phyloP scores from a whole-genome alignment of 2,888 invertebrate genomes.

The Taphrorychus bicolor region DNA sequence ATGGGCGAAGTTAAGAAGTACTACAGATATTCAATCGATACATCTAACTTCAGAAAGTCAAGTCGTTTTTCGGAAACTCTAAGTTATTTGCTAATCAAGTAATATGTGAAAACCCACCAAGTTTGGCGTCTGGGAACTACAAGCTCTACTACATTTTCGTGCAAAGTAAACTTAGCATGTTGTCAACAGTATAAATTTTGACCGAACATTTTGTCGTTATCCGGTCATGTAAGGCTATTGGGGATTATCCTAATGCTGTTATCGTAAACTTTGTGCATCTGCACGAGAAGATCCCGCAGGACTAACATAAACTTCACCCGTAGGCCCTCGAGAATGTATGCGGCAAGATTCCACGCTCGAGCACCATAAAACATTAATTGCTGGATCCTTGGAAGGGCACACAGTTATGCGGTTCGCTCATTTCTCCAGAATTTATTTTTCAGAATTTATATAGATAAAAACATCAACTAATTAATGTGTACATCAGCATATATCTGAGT shows the following conservation, averaged over 20 bases:
- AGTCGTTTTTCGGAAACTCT: too few relatives aligned
- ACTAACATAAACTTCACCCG: constrained; percentile 6
- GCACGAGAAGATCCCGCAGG: constrained; percentile 10
- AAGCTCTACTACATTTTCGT: too few relatives aligned
- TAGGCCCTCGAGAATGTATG: not conserved
- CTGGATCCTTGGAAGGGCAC: not conserved
- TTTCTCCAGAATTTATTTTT: not conserved
- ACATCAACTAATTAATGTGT: too few relatives aligned
- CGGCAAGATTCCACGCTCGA: not conserved
- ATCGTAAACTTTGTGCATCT: constrained; percentile 17
- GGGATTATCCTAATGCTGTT: constrained; percentile 16
- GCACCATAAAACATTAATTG: constrained; percentile 4
- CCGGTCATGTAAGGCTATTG: constrained; percentile 2
- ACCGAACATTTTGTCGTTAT: not conserved
- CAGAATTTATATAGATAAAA: too few relatives aligned
- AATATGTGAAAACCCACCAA: too few relatives aligned
- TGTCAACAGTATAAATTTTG: not conserved
- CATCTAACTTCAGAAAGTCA: too few relatives aligned
- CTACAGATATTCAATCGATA: too few relatives aligned
- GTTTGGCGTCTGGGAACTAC: too few relatives aligned
- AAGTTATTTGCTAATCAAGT: too few relatives aligned
- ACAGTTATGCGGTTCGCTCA: not conserved
- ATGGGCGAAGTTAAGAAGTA: too few relatives aligned
- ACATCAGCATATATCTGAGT: too few relatives aligned
- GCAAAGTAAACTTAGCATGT: not conserved